Evolutionary conservation across 2,797 vertebrate species (phyloP).

Genomic region (Benthosema pterotum): DNA sequence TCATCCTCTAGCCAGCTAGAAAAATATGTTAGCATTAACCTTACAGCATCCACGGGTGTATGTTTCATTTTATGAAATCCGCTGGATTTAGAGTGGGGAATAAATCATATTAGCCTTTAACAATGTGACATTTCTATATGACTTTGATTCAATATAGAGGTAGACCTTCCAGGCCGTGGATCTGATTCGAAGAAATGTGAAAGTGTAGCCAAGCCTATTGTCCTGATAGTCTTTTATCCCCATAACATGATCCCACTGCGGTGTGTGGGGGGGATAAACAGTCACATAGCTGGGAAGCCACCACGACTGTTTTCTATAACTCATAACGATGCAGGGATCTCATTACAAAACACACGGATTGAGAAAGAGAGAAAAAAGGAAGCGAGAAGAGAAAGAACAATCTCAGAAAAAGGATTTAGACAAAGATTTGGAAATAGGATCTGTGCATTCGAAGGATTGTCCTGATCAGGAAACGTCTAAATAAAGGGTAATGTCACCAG

Average conservation of each 20-base stretch:
- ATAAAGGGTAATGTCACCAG: conserved; percentile 55
- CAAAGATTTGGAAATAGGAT: conserved; percentile 64
- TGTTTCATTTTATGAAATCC: conserved; percentile 35
- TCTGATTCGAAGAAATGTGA: conserved; percentile 52
- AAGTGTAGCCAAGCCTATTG: conserved; percentile 67
- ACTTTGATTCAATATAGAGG: conserved; percentile 44
- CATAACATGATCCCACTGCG: conserved; percentile 64
- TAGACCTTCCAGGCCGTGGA: conserved; percentile 48
- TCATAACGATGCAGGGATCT: conserved; percentile 64
- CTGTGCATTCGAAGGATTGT: conserved; percentile 47
- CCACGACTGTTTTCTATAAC: conserved; percentile 72
- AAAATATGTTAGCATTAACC: conserved; percentile 39
- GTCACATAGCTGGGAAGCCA: conserved; percentile 69
- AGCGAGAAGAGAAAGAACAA: conserved; percentile 51
- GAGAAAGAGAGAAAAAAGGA: conserved; percentile 57
- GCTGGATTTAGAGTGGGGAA: conserved; percentile 39
- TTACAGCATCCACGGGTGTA: conserved; percentile 29
- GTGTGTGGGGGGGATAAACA: conserved; percentile 68
- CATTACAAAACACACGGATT: conserved; percentile 73
- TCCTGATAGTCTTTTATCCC: conserved; percentile 61
- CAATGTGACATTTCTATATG: conserved; percentile 51
- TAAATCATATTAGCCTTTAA: conserved; percentile 52
- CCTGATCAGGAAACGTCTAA: conserved; percentile 65
- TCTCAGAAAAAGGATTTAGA: conserved; percentile 57
- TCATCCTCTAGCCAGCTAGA: conserved; percentile 35